Evolutionary conservation across 1,140 invertebrate genomes (phyloP).

Genomic region (Drosophila seguyi): DNA sequence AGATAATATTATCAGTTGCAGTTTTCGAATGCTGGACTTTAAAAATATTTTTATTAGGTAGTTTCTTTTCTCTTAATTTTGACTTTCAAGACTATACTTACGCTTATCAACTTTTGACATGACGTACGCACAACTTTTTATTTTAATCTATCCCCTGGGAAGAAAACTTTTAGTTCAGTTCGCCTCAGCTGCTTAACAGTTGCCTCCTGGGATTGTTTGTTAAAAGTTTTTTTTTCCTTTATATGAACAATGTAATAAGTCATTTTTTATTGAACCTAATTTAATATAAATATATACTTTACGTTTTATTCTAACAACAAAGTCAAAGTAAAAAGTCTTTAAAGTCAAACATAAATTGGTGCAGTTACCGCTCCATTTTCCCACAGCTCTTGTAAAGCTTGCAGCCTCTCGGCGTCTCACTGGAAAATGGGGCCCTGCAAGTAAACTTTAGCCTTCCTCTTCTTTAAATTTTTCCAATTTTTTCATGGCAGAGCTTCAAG

Average conservation of each 20-base stretch:
- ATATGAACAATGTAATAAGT: not conserved
- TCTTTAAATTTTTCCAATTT: too few relatives aligned
- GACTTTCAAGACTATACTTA: too few relatives aligned
- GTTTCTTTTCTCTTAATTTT: not conserved
- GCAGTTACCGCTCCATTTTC: not conserved
- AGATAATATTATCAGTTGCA: not conserved
- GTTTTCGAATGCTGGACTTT: not conserved
- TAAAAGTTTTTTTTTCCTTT: conserved; percentile 1
- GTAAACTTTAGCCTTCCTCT: too few relatives aligned
- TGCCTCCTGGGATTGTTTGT: not conserved
- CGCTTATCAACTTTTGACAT: not conserved
- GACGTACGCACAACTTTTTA: not conserved
- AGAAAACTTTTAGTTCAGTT: not conserved
- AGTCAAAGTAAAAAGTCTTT: not conserved
- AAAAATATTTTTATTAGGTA: not conserved
- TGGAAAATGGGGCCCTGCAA: not conserved
- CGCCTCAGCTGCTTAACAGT: not conserved
- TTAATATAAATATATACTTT: not conserved
- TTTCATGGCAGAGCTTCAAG: not conserved
- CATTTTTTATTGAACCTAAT: too few relatives aligned
- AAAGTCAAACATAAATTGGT: not conserved
- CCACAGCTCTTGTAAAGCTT: not conserved
- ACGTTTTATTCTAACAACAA: not conserved
- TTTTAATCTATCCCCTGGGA: not conserved
- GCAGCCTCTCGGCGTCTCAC: not conserved